Evolutionary conservation across 2,113 vertebrate genomes (phyloP).

Genomic region (Austrofundulus limnaeus): DNA sequence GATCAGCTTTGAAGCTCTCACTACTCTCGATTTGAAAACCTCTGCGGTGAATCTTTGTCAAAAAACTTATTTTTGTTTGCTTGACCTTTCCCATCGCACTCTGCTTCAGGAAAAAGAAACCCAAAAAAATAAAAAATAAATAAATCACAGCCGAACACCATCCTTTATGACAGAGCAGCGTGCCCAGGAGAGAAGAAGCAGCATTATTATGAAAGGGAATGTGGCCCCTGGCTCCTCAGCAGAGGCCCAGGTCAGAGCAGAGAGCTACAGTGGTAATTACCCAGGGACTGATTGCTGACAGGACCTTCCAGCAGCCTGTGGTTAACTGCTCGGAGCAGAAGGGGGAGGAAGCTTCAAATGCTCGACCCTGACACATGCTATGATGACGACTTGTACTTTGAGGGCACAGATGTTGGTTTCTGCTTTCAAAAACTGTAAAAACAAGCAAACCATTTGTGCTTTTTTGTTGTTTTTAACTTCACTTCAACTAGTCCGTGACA

Average conservation of each 20-base stretch:
- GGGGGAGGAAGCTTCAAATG: slow-evolving; percentile 62
- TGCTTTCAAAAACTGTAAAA: slow-evolving; percentile 26
- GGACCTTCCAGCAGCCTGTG: slow-evolving; percentile 69
- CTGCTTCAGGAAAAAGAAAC: not conserved
- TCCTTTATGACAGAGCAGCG: slow-evolving; percentile 26
- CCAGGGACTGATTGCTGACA: slow-evolving; percentile 65
- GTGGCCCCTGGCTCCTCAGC: slow-evolving; percentile 56
- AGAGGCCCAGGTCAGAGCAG: slow-evolving; percentile 46
- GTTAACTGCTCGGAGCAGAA: slow-evolving; percentile 63
- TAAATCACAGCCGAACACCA: slow-evolving; percentile 24
- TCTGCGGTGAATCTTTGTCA: slow-evolving; percentile 6
- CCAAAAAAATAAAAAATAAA: too few species aligned
- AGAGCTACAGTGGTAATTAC: slow-evolving; percentile 70
- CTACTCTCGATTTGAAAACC: slow-evolving; percentile 6
- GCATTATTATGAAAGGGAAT: slow-evolving; percentile 53
- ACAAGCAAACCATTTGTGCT: slow-evolving; percentile 14
- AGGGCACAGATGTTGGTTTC: slow-evolving; percentile 37
- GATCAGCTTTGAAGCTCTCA: slow-evolving; percentile 10
- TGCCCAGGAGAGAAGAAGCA: slow-evolving; percentile 39
- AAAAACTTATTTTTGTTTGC: slow-evolving; percentile 28
- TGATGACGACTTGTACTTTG: slow-evolving; percentile 49
- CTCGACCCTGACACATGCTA: slow-evolving; percentile 59
- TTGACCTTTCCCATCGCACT: slow-evolving; percentile 37
- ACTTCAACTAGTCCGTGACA: slow-evolving; percentile 20
- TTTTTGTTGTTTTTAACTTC: not conserved